A percentile compares a stretch with the other conserved stretches of the same genome.
These are phyloP conservation scores for Pangasius krempfi DNA, from an alignment of 2,797 vertebrate genomes.

Conservation along the genomic window DNA sequence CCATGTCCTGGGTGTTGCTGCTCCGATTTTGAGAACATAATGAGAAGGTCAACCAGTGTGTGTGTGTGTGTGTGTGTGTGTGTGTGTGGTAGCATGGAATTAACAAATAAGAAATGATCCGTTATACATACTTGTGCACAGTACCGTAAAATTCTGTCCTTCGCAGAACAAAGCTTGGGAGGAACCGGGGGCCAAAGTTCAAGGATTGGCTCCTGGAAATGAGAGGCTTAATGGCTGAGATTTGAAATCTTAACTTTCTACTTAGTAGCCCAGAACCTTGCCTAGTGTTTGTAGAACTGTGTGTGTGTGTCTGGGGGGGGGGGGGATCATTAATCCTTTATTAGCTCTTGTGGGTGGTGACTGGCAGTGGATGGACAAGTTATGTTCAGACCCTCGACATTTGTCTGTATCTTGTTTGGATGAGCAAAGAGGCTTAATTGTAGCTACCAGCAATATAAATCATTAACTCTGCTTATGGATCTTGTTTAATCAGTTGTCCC, in stretches of 20 bases:
- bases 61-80: not conserved
- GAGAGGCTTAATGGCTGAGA: not conserved
- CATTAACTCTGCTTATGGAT: not conserved
- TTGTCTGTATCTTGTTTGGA: not conserved
- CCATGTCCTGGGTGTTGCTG: not conserved
- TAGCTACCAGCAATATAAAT: not conserved
- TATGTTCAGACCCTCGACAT: not conserved
- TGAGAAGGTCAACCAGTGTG: not conserved
- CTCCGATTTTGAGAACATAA: not conserved
- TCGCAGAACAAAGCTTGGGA: not conserved
- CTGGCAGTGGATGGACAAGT: not conserved
- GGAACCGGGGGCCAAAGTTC: not conserved
- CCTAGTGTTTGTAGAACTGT: no score
- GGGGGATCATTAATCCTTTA: not conserved
- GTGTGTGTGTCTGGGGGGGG: no score
- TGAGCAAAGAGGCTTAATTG: not conserved
- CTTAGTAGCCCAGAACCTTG: not conserved
- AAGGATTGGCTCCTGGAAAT: not conserved
- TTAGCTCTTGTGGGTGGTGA: not conserved
- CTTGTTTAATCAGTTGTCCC: not conserved
- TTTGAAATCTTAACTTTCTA: not conserved
- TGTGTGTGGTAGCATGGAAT: not conserved
- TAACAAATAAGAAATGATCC: not conserved
- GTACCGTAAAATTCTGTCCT: not conserved
- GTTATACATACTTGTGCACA: not conserved